Evolutionary conservation across 2,113 vertebrate genomes (phyloP).

Genomic region (Mellivora capensis): DNA sequence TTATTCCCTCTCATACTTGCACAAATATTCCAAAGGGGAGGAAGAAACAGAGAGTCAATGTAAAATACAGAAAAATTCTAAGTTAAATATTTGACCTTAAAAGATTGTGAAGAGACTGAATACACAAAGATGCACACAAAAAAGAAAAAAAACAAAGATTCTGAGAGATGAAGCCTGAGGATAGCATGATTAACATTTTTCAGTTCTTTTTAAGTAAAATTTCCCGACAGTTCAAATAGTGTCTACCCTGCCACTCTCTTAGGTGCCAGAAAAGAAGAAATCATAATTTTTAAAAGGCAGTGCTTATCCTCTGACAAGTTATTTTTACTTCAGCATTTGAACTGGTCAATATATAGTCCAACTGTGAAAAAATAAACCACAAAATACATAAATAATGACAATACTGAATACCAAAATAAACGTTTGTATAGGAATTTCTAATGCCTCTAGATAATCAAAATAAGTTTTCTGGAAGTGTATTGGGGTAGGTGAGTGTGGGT

Average conservation of each 20-base stretch:
- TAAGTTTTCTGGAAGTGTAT: slow-evolving; percentile 8
- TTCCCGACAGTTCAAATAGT: neutral
- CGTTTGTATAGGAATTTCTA: neutral
- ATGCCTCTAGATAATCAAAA: neutral
- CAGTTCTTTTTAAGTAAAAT: slow-evolving; percentile 37
- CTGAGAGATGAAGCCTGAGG: neutral
- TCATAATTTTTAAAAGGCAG: neutral
- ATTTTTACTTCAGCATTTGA: slow-evolving; percentile 12
- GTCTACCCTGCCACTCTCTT: neutral
- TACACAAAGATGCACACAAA: neutral
- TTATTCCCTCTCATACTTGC: neutral
- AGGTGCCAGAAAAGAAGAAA: neutral
- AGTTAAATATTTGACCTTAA: neutral
- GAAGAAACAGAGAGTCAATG: neutral
- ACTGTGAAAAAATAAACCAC: slow-evolving; percentile 48
- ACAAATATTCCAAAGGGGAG: neutral
- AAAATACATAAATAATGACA: neutral
- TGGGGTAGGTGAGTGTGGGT: neutral
- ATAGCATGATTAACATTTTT: neutral
- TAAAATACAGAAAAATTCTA: neutral
- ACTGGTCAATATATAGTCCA: neutral
- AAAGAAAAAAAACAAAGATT: neutral
- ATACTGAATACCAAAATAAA: slow-evolving; percentile 15
- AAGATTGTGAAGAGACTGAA: neutral
- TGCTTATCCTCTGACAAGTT: neutral